These are phyloP conservation scores for Thripadectes ignobilis DNA, from an alignment of 2,797 vertebrate genomes.

Conservation along the genomic window DNA sequence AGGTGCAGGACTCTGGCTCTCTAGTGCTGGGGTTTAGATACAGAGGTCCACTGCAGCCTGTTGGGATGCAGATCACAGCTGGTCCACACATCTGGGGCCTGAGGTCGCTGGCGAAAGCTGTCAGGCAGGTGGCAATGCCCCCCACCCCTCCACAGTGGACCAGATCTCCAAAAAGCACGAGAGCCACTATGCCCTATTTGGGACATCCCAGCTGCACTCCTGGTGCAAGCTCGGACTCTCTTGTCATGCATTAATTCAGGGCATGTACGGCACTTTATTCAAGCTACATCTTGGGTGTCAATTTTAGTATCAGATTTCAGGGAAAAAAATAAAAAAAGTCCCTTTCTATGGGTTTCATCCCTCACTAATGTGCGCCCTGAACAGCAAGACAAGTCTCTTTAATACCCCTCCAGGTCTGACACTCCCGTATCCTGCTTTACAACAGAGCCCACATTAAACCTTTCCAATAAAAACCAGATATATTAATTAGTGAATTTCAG, in stretches of 20 bases:
- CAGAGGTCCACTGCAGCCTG: neutral
- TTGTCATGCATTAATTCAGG: neutral
- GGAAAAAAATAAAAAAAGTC: neutral
- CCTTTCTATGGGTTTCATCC: neutral
- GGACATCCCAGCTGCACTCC: neutral
- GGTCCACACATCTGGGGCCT: too few relatives aligned
- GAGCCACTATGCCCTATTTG: neutral
- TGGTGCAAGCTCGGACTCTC: neutral
- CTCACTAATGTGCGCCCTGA: neutral
- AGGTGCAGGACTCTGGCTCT: neutral
- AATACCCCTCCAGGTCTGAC: neutral
- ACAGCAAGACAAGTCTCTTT: neutral
- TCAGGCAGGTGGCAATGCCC: neutral
- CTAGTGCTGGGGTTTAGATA: accelerated
- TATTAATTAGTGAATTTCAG: neutral
- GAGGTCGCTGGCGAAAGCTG: neutral
- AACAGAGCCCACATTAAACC: neutral
- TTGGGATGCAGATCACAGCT: neutral
- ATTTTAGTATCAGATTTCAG: neutral
- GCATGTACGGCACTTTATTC: neutral
- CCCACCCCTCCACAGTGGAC: accelerated
- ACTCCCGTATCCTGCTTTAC: neutral
- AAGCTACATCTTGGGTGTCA: neutral
- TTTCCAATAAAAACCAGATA: neutral
- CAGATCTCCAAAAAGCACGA: accelerated